phyloP scores from a whole-genome alignment of 2,113 vertebrate species.

The Grallaria varia region DNA sequence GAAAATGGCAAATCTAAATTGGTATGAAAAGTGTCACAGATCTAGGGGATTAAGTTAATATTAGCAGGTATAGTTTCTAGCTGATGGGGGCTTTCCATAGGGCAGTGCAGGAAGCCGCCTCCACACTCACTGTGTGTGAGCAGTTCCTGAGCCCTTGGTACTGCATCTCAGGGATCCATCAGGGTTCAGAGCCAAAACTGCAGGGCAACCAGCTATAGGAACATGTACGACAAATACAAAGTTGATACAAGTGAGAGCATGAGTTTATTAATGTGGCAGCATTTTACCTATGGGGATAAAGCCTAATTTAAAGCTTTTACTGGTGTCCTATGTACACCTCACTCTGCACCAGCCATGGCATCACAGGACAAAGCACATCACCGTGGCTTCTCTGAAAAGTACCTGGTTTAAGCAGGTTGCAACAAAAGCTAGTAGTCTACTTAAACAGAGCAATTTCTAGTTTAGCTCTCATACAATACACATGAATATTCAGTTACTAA shows the following conservation, averaged over 20 bases:
- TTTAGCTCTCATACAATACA: background rate
- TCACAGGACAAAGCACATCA: background rate
- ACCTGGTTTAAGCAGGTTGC: background rate
- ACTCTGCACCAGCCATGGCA: background rate
- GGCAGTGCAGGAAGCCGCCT: background rate
- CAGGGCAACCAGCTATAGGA: background rate
- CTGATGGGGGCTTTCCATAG: background rate
- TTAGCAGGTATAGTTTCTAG: background rate
- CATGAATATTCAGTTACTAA: background rate
- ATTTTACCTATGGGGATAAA: background rate
- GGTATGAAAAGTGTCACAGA: background rate
- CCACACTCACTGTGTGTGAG: background rate
- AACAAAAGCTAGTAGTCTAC: background rate
- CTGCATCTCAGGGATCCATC: background rate
- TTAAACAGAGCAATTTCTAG: background rate
- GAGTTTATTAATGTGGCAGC: background rate
- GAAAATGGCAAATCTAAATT: background rate
- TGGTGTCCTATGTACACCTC: background rate
- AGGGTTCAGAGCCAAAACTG: background rate
- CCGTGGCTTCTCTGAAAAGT: background rate
- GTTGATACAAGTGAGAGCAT: background rate
- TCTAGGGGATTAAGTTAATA: background rate
- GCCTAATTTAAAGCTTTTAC: background rate
- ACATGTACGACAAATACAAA: background rate
- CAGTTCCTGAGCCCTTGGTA: background rate